These are phyloP conservation scores for Temnothorax nylanderi DNA, from an alignment of 1,140 invertebrate species.

Conservation along the genomic window DNA sequence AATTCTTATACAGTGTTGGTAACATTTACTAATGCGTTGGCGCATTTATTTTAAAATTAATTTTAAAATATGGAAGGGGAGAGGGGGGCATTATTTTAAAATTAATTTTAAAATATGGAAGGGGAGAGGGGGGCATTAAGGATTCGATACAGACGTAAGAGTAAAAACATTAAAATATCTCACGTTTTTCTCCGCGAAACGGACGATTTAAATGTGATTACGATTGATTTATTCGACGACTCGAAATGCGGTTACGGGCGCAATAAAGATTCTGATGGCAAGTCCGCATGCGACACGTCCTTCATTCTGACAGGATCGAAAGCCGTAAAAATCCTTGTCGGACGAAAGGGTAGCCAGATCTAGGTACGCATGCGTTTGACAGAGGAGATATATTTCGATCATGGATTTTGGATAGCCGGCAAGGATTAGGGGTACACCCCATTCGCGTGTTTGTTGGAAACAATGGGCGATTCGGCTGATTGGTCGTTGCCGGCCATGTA, in stretches of 20 bases:
- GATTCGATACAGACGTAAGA: not conserved
- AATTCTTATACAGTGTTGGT: too few relatives aligned
- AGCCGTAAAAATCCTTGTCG: conserved; percentile 82
- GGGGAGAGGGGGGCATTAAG: not conserved
- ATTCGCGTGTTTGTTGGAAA: conserved; percentile 79
- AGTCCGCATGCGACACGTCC: conserved; percentile 74
- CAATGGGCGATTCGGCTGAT: conserved; percentile 80
- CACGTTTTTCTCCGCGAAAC: not conserved
- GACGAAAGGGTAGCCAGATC: conserved; percentile 84
- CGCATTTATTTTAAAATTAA: not conserved
- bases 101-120: not conserved
- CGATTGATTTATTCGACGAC: conserved; percentile 57
- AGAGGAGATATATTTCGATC: conserved; percentile 84
- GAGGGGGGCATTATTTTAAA: not conserved
- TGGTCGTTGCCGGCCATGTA: conserved; percentile 47
- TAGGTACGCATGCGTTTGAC: conserved; percentile 84
- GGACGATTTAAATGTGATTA: conserved; percentile 48
- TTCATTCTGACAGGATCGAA: conserved; percentile 79
- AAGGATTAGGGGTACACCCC: conserved; percentile 79
- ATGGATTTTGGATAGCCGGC: conserved; percentile 83
- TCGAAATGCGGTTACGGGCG: conserved; percentile 65
- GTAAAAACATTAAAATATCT: conserved; percentile 36
- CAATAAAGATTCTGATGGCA: conserved; percentile 75
- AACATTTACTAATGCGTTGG: too few relatives aligned
- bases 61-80: not conserved